Evolutionary conservation across 2,888 invertebrate species (phyloP).

Genomic region (Xestia sexstrigata): DNA sequence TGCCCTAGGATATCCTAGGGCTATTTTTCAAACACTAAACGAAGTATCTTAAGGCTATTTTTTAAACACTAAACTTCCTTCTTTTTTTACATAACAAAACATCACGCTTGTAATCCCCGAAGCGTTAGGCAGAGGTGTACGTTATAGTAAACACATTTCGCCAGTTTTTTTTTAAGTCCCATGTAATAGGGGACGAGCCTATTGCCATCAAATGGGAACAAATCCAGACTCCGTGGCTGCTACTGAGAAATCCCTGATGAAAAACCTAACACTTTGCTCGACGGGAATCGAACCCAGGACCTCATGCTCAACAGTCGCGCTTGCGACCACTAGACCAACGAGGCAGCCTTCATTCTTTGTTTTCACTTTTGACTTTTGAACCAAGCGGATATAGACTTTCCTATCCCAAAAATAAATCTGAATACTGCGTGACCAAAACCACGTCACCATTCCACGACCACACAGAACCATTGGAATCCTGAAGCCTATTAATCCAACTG

Average conservation of each 20-base stretch:
- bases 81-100: background rate
- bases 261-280: background rate
- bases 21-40: no score
- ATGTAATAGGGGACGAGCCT: no score
- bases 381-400: background rate
- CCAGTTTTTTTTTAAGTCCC: no score
- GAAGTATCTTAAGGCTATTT: no score
- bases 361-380: background rate
- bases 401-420: background rate
- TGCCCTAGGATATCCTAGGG: no score
- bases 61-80: background rate
- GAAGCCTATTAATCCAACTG: slow-evolving; percentile 42
- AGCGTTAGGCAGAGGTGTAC: no score
- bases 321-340: background rate
- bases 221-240: background rate
- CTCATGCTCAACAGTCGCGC: background rate
- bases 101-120: no score
- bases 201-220: background rate
- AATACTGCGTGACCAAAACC: background rate
- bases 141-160: no score
- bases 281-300: background rate
- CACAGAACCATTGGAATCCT: background rate
- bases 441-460: background rate
- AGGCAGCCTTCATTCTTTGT: background rate
- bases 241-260: background rate